phyloP scores from a whole-genome alignment of 2,113 vertebrate genomes.

The Burhinus bistriatus region DNA sequence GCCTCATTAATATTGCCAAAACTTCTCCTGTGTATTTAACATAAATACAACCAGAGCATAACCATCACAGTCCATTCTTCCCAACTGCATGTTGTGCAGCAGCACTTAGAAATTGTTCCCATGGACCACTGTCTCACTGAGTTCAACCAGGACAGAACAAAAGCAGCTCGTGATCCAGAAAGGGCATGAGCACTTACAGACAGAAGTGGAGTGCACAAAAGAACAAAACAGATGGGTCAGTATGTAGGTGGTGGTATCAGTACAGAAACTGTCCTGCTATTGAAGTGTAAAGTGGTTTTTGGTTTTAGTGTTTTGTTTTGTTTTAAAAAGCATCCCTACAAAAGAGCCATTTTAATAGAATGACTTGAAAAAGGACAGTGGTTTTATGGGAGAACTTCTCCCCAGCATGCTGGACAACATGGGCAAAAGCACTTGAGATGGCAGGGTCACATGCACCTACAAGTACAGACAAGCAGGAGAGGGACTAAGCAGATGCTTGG shows the following conservation, averaged over 20 bases:
- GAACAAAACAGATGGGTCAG: neutral
- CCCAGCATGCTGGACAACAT: neutral
- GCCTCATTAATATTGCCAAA: slow-evolving; percentile 77
- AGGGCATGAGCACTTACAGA: neutral
- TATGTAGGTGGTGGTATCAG: neutral
- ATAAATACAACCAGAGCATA: neutral
- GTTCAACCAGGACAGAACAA: neutral
- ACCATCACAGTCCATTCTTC: neutral
- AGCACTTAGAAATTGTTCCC: neutral
- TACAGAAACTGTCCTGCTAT: neutral
- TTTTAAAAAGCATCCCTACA: neutral
- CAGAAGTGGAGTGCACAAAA: neutral
- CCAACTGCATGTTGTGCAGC: neutral
- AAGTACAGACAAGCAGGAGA: neutral
- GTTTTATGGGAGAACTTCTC: neutral
- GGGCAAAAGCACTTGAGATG: neutral
- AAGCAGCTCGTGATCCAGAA: neutral
- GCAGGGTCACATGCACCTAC: neutral
- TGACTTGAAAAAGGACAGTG: neutral
- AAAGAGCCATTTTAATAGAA: neutral
- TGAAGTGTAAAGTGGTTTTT: neutral
- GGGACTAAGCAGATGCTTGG: neutral
- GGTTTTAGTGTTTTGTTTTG: neutral
- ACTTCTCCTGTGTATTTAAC: slow-evolving; percentile 74
- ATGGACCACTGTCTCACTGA: neutral